Evolutionary conservation across 2,888 invertebrate genomes (phyloP), one percentile per base, ranked within the genome.

Genomic region (Latheticus oryzae): DNA sequence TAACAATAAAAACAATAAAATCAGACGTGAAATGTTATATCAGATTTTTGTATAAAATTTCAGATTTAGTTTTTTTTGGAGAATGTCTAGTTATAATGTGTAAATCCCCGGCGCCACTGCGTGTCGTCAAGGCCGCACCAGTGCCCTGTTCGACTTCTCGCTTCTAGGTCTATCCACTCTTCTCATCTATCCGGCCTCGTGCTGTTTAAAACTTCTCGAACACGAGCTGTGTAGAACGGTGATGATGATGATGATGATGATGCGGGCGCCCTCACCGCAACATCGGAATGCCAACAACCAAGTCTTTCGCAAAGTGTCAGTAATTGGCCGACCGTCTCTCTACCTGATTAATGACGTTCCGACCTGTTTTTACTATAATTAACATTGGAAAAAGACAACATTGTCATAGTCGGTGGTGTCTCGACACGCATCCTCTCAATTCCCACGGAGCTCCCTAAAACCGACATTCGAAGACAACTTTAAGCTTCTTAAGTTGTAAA

Each of bases 231-330:
- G n/a, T n/a, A n/a, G n/a, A n/a, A n/a, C n/a, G n/a, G 28, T 12
- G 12, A 9, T n/a, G 42, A 28, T 9, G 23, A 42, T 24, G 42
- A 42, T 37, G 50, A 40, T 53, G 53, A 58, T 58, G 58, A 58
- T 58, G 53, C 58, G 58, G 58, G 58, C 58, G 53, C 58, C 58
- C 58, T 54, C 50, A 58, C 58, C 58, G 30, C 33, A 3, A 42
- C 35, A 5, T 38, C 48, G 58, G 58, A 58, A 55, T 58, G 26
- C 53, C 42, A 55, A 38, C 19, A 38, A 55, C 47, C n/a, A 33
- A 38, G 32, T 30, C 38, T 48, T 32, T 53, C 43, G 42, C 43
- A 38, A 37, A 53, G 43, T 45, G 53, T 53, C 53, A 43, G 53
- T 53, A 53, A 53, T 52, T 40, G 52, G 32, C 50, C 55, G 52